Percentiles rank a stretch among this genome's conserved stretches.
phyloP scores from a whole-genome alignment of 1,140 invertebrate species.

The Uloborus diversus region DNA sequence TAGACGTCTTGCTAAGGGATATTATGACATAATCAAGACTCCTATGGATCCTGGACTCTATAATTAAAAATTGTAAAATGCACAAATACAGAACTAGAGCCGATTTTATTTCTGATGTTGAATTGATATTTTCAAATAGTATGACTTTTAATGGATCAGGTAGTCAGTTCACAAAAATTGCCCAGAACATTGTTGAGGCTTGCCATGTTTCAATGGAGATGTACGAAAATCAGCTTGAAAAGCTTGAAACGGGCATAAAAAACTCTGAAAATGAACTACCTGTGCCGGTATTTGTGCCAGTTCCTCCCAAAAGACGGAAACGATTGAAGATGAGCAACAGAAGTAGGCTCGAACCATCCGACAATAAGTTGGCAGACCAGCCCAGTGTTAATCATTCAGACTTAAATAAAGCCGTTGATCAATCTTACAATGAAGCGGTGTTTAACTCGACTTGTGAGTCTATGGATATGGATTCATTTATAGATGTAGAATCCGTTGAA shows the following conservation, averaged over 20 bases:
- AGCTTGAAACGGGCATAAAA: conserved; percentile 85
- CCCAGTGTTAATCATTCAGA: no score
- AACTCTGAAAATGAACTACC: conserved; percentile 86
- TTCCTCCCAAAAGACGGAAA: not conserved
- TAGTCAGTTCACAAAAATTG: conserved; percentile 83
- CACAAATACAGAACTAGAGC: conserved; percentile 90
- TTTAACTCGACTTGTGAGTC: conserved; percentile 18
- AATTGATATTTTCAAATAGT: conserved; percentile 87
- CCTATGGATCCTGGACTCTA: conserved; percentile 95
- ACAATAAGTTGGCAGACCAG: no score
- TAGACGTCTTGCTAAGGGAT: conserved; percentile 90
- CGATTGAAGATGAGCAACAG: not conserved
- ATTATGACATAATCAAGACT: conserved; percentile 88
- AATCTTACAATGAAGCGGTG: not conserved
- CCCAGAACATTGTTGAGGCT: conserved; percentile 76
- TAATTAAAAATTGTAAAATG: conserved; percentile 76
- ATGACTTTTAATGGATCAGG: conserved; percentile 88
- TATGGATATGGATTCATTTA: conserved; percentile 9
- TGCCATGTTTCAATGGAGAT: conserved; percentile 63
- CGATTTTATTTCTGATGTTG: conserved; percentile 87
- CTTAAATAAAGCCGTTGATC: no score
- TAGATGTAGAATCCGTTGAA: conserved; percentile 39
- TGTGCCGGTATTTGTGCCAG: conserved; percentile 69
- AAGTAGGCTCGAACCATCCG: no score
- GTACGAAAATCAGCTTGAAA: conserved; percentile 84